Evolutionary conservation across 2,888 invertebrate genomes (phyloP).

Genomic region (Tachina lurida): DNA sequence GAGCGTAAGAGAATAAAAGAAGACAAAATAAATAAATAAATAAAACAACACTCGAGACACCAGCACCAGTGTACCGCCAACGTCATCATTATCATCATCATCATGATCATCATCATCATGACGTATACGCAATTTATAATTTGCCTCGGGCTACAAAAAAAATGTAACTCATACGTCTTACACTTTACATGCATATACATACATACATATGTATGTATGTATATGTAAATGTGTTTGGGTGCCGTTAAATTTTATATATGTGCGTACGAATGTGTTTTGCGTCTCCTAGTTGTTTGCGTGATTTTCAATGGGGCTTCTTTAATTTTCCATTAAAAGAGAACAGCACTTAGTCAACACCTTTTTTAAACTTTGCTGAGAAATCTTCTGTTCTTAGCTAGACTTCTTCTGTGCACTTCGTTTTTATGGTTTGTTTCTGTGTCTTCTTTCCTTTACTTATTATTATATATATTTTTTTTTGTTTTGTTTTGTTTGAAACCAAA

Average conservation of each 20-base stretch:
- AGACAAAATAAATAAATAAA: constrained; percentile 30
- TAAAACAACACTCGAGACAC: constrained; percentile 61
- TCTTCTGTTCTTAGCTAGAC: neutral
- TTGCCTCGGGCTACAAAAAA: constrained; percentile 59
- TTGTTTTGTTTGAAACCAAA: constrained; percentile 46
- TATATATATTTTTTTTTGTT: neutral
- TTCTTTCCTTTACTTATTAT: constrained; percentile 1
- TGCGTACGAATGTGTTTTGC: constrained; percentile 6
- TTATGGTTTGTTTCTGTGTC: neutral
- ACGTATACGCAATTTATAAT: constrained; percentile 70
- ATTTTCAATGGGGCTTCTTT: constrained; percentile 65
- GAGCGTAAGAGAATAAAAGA: constrained; percentile 23
- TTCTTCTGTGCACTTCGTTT: neutral
- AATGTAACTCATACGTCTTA: constrained; percentile 66
- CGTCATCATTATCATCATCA: neutral
- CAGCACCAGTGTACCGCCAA: constrained; percentile 8
- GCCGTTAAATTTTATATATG: neutral
- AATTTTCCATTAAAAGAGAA: constrained; percentile 60
- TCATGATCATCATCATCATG: constrained; percentile 3
- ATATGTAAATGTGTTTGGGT: neutral
- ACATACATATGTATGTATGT: no score
- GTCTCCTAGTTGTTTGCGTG: constrained; percentile 52
- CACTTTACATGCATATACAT: no score
- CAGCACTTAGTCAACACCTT: constrained; percentile 65
- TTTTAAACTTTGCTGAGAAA: constrained; percentile 30